These are phyloP conservation scores for Rhimphoctona megacephalus DNA, from an alignment of 2,888 invertebrate genomes.

Conservation along the genomic window DNA sequence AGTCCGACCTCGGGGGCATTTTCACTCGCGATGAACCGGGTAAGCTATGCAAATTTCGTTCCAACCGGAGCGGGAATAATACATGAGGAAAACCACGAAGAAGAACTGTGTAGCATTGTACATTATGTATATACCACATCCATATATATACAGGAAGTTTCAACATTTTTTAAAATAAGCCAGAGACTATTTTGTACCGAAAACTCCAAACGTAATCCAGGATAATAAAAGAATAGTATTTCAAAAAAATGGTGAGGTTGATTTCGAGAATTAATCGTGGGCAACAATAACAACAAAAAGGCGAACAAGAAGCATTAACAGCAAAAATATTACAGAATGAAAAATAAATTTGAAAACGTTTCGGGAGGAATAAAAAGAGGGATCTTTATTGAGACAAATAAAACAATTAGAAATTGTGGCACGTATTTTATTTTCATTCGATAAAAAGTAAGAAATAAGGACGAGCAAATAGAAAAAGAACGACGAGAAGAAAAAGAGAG, in stretches of 20 bases:
- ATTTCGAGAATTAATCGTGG: neutral
- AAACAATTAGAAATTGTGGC: neutral
- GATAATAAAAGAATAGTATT: neutral
- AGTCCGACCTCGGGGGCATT: constrained; percentile 68
- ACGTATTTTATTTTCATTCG: neutral
- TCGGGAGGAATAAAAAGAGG: too few relatives aligned
- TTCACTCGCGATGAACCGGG: constrained; percentile 71
- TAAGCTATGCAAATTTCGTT: constrained; percentile 71
- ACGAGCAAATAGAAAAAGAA: neutral
- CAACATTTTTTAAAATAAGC: neutral
- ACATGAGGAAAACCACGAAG: constrained; percentile 69
- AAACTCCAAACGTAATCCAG: neutral
- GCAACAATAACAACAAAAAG: neutral
- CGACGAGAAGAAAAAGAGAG: neutral
- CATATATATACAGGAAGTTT: neutral
- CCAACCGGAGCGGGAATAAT: constrained; percentile 69
- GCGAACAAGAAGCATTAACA: neutral
- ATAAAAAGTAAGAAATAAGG: too few relatives aligned
- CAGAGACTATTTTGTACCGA: neutral
- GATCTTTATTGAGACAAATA: too few relatives aligned
- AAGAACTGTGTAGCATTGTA: constrained; percentile 32
- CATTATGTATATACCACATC: constrained; percentile 4
- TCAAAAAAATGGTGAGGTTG: neutral
- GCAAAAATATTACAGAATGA: neutral
- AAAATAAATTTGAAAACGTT: neutral